phyloP scores from a whole-genome alignment of 2,797 vertebrate genomes.

The Chiloscyllium punctatum region DNA sequence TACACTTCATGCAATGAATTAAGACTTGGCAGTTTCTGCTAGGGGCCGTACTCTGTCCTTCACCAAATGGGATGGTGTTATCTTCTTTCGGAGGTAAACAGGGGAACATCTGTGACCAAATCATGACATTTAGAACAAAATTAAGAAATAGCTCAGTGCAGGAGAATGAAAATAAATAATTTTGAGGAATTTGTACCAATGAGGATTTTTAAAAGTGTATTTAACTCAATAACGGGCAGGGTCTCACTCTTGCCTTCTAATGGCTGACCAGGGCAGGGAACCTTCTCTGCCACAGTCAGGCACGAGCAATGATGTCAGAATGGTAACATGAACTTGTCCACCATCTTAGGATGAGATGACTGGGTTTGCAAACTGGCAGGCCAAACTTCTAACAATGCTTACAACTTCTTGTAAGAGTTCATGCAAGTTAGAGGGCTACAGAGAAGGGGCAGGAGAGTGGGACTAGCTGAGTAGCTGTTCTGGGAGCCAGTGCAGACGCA shows the following conservation, averaged over 20 bases:
- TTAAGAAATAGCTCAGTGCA: background rate
- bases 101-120: too few species aligned
- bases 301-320: too few species aligned
- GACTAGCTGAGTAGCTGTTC: too few species aligned
- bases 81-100: background rate
- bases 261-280: background rate
- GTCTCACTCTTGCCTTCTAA: background rate
- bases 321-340: background rate
- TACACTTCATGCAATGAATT: background rate
- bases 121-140: background rate
- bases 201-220: background rate
- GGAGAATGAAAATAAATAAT: background rate
- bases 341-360: background rate
- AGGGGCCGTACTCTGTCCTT: background rate
- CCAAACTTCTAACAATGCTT: background rate
- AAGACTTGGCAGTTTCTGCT: background rate
- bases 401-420: background rate
- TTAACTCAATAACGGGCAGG: background rate
- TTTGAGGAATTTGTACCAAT: too few species aligned
- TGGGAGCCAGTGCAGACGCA: too few species aligned
- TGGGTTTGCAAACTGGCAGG: background rate
- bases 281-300: background rate
- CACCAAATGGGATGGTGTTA: background rate
- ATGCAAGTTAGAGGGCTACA: too few species aligned
- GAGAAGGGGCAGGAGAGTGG: too few species aligned